These are phyloP conservation scores for Halichoeres trimaculatus DNA, from an alignment of 2,113 vertebrate species.

Conservation along the genomic window DNA sequence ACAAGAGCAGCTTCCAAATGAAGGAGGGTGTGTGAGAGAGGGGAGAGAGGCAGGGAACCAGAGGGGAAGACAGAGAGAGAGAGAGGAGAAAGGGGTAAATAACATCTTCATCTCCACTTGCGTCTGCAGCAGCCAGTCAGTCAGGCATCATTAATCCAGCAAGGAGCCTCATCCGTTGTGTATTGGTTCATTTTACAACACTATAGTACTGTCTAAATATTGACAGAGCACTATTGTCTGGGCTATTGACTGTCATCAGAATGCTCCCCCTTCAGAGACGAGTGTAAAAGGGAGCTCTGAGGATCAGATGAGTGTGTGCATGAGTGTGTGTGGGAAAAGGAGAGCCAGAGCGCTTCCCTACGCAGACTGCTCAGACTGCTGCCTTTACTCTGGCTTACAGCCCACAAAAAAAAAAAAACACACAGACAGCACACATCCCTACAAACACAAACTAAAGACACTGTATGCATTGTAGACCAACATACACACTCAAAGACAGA, in stretches of 20 bases:
- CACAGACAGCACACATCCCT: not conserved
- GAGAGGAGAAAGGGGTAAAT: slow-evolving; percentile 65
- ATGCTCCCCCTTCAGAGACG: slow-evolving; percentile 59
- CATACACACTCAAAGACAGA: slow-evolving; percentile 18
- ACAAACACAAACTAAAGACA: slow-evolving; percentile 23
- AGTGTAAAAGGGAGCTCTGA: slow-evolving; percentile 48
- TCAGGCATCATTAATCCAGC: slow-evolving; percentile 81
- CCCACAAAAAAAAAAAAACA: too few relatives aligned
- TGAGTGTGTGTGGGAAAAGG: not conserved
- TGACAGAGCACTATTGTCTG: slow-evolving; percentile 78
- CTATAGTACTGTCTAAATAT: slow-evolving; percentile 79
- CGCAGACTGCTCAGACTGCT: slow-evolving; percentile 10
- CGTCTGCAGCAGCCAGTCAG: slow-evolving; percentile 71
- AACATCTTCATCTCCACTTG: slow-evolving; percentile 74
- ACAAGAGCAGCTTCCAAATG: slow-evolving; percentile 73
- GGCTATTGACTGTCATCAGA: slow-evolving; percentile 80
- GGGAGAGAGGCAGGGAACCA: slow-evolving; percentile 18
- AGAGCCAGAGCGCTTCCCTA: not conserved
- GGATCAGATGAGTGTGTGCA: slow-evolving; percentile 30
- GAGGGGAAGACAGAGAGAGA: slow-evolving; percentile 1
- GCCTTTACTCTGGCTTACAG: slow-evolving; percentile 10
- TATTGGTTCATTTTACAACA: slow-evolving; percentile 81
- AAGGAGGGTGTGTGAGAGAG: slow-evolving; percentile 39
- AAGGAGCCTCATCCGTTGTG: slow-evolving; percentile 74
- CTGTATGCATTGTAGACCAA: not conserved